Percentiles rank a stretch among this genome's conserved stretches.
Conservation (phyloP, 2,888 invertebrate genomes). For the Brachypterus glaber region DNA sequence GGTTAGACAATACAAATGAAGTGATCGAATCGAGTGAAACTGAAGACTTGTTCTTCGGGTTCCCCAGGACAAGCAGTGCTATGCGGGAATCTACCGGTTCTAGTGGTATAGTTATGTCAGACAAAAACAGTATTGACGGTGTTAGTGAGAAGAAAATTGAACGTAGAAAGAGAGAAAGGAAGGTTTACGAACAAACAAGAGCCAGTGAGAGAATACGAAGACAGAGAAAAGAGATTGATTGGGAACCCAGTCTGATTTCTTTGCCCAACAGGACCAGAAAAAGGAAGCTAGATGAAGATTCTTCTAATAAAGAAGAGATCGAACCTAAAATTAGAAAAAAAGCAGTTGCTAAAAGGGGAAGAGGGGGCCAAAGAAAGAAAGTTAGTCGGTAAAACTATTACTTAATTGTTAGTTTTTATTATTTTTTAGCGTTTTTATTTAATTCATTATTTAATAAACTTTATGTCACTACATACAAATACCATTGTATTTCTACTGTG, state of each 20-base stretch:
- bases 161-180: constrained; percentile 23
- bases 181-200: constrained; percentile 31
- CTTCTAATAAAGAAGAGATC: constrained; percentile 25
- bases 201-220: constrained; percentile 37
- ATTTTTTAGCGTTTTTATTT: too few relatives aligned
- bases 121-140: constrained; percentile 24
- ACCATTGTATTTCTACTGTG: too few relatives aligned
- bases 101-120: constrained; percentile 32
- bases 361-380: constrained; percentile 18
- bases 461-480: too few relatives aligned
- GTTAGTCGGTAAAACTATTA: constrained; percentile 16
- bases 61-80: constrained; percentile 18
- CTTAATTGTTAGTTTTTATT: too few relatives aligned
- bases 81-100: constrained; percentile 30
- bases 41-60: background rate
- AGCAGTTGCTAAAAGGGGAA: constrained; percentile 16
- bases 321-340: constrained; percentile 32
- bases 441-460: too few relatives aligned
- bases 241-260: constrained; percentile 26
- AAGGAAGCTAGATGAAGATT: constrained; percentile 20
- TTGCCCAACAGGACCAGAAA: constrained; percentile 27
- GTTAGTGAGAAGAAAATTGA: too few relatives aligned
- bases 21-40: constrained; percentile 13
- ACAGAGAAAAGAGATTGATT: constrained; percentile 33
- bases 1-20: constrained; percentile 26